Percentiles rank a stretch among this genome's conserved stretches.
Conservation (phyloP, 2,888 invertebrate genomes). For the Gnatocerus cornutus region DNA sequence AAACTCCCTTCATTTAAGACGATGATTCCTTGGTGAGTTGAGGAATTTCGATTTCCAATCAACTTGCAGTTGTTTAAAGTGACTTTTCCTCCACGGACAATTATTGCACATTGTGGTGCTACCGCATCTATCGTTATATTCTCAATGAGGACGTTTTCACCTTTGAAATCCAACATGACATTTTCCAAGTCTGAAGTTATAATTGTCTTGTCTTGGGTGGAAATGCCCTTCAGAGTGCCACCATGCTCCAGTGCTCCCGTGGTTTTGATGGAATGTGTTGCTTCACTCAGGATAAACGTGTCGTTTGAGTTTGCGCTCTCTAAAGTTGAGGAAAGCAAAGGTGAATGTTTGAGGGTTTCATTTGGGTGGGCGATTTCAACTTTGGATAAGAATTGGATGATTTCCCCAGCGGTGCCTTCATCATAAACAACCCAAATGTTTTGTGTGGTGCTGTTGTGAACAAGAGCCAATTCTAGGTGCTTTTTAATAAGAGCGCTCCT, state of each 20-base stretch:
- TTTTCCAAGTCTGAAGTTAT: constrained; percentile 72
- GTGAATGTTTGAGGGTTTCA: constrained; percentile 70
- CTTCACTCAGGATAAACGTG: constrained; percentile 72
- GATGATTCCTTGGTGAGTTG: constrained; percentile 75
- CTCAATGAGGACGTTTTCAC: constrained; percentile 72
- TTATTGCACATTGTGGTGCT: constrained; percentile 72
- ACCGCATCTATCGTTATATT: constrained; percentile 74
- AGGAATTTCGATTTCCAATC: constrained; percentile 71
- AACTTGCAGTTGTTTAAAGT: constrained; percentile 73
- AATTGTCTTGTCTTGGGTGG: constrained; percentile 57
- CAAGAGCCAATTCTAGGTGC: constrained; percentile 53
- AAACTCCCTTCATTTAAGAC: constrained; percentile 70
- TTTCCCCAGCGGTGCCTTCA: constrained; percentile 70
- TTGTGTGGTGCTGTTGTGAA: constrained; percentile 53
- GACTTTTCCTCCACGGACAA: constrained; percentile 71
- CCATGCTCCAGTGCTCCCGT: constrained; percentile 74
- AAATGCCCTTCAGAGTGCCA: constrained; percentile 66
- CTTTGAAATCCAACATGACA: constrained; percentile 74
- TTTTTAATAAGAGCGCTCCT: constrained; percentile 70
- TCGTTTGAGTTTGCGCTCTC: constrained; percentile 70
- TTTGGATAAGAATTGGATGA: constrained; percentile 70
- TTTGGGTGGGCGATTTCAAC: constrained; percentile 66
- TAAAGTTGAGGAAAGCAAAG: constrained; percentile 68
- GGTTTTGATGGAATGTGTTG: constrained; percentile 72
- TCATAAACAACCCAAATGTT: constrained; percentile 71